Conservation (phyloP, 2,888 invertebrate species). For the Syrista parreyssii region DNA sequence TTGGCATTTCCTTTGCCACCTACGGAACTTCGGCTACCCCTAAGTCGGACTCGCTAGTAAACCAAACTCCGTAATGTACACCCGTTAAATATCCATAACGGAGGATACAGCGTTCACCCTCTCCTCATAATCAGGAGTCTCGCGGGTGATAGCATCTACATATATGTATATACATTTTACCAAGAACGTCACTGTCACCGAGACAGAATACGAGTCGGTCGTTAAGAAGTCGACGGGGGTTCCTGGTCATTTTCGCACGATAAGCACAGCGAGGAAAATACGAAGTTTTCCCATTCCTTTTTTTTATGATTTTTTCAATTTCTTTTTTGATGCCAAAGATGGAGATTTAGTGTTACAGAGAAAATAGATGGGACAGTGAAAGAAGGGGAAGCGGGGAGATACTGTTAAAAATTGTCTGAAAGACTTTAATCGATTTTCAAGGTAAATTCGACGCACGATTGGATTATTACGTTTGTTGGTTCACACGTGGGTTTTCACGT, state of each 20-base stretch:
- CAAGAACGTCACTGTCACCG: not conserved
- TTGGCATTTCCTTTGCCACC: not conserved
- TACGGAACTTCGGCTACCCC: not conserved
- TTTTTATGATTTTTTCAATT: not conserved
- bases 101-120: not conserved
- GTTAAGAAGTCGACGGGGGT: not conserved
- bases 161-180: not conserved
- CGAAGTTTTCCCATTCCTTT: not conserved
- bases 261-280: not conserved
- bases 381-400: conserved; percentile 6
- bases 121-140: not conserved
- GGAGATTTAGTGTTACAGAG: not conserved
- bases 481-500: not conserved
- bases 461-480: not conserved
- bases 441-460: not conserved
- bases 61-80: conserved; percentile 13
- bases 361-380: not conserved
- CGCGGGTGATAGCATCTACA: not conserved
- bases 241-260: not conserved
- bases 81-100: conserved; percentile 21
- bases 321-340: not conserved
- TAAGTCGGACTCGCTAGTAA: conserved; percentile 1
- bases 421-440: not conserved
- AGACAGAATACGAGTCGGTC: not conserved
- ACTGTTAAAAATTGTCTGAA: not conserved